phyloP scores from a whole-genome alignment of 2,113 vertebrate genomes.

The Pomatorhinus ruficollis region DNA sequence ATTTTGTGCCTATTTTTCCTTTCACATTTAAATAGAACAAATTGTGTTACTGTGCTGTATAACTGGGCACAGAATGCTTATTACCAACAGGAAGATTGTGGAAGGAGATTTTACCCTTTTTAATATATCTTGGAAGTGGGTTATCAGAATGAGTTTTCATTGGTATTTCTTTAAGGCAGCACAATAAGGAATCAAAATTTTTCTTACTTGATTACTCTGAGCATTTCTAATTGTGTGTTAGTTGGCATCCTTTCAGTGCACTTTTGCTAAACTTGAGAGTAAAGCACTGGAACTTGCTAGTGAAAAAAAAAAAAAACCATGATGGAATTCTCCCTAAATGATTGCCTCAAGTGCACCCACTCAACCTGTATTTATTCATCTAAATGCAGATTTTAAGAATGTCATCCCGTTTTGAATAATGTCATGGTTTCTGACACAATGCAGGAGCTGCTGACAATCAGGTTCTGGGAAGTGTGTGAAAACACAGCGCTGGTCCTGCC shows the following conservation, averaged over 20 bases:
- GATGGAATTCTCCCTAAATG: neutral
- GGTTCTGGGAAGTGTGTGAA: neutral
- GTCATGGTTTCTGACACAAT: neutral
- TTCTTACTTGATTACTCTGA: neutral
- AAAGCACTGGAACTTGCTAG: neutral
- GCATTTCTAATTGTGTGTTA: neutral
- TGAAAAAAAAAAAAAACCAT: neutral
- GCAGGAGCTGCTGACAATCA: neutral
- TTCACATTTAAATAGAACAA: slow-evolving; percentile 25
- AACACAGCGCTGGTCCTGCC: rapidly evolving
- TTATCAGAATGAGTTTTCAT: neutral
- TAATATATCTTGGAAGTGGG: neutral
- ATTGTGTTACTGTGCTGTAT: neutral
- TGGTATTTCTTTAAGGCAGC: neutral
- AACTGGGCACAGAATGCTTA: neutral
- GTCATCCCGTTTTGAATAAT: neutral
- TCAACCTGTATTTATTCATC: neutral
- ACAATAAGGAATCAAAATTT: neutral
- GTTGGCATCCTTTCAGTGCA: neutral
- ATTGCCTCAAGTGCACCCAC: neutral
- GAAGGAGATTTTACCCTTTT: neutral
- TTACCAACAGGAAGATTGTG: neutral
- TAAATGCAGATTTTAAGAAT: slow-evolving; percentile 24
- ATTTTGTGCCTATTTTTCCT: neutral
- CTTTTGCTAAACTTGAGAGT: neutral